phyloP scores from a whole-genome alignment of 2,797 vertebrate genomes.

The Enteromius unitaeniatus region DNA sequence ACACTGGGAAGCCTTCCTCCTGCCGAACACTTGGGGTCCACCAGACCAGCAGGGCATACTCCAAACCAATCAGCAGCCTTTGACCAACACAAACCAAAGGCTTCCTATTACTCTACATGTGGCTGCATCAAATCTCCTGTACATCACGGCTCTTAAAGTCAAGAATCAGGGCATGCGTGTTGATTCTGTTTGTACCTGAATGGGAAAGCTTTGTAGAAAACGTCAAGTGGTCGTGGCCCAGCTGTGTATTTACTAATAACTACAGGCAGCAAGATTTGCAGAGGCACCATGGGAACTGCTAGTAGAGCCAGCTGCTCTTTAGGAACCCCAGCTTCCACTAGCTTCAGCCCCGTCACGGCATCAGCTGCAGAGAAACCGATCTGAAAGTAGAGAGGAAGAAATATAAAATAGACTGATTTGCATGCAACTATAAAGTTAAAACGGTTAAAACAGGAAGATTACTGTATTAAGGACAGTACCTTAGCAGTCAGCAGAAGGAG shows the following conservation, averaged over 20 bases:
- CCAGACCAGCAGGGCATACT: constrained; percentile 92
- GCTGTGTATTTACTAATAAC: constrained; percentile 98
- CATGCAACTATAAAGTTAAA: not conserved
- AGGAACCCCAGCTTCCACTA: constrained; percentile 95
- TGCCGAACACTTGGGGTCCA: constrained; percentile 91
- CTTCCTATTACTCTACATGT: constrained; percentile 3
- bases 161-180: not conserved
- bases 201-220: constrained; percentile 96
- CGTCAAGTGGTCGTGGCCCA: constrained; percentile 89
- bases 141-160: not conserved
- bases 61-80: constrained; percentile 92
- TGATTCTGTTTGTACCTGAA: constrained; percentile 81
- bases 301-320: constrained; percentile 94
- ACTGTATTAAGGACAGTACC: constrained; percentile 67
- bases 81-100: constrained; percentile 20
- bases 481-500: constrained; percentile 93
- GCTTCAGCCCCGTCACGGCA: constrained; percentile 93
- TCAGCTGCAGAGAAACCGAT: constrained; percentile 97
- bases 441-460: not conserved
- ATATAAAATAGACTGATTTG: not conserved
- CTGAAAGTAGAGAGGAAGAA: constrained; percentile 66
- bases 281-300: constrained; percentile 96
- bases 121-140: not conserved
- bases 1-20: constrained; percentile 89
- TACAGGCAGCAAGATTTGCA: constrained; percentile 93